Conservation (phyloP, 2,113 vertebrate genomes). For the Bothrops jararaca region DNA sequence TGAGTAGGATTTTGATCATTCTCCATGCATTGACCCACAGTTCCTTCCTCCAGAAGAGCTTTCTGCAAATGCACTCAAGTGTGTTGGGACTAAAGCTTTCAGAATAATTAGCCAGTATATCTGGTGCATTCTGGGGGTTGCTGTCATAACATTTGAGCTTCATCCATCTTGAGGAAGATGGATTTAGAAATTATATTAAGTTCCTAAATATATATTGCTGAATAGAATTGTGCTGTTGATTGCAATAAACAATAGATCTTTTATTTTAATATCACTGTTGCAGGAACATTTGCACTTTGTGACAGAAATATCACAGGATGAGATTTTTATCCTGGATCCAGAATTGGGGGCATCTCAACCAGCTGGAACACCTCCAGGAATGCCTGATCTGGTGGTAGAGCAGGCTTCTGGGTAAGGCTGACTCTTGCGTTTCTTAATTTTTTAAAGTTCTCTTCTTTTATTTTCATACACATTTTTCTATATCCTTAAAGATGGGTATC, state of each 20-base stretch:
- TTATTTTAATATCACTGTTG: neutral
- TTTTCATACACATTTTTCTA: neutral
- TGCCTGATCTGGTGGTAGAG: constrained; percentile 95
- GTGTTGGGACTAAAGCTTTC: neutral
- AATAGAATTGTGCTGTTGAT: neutral
- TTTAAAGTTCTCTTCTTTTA: neutral
- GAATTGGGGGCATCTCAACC: constrained; percentile 75
- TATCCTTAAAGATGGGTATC: neutral
- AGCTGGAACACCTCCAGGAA: constrained; percentile 74
- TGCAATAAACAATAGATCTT: neutral
- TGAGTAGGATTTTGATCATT: neutral
- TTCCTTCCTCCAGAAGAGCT: neutral
- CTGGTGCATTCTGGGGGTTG: neutral
- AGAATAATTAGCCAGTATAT: neutral
- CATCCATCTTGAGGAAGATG: neutral
- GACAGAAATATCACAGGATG: constrained; percentile 96
- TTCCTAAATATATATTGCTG: neutral
- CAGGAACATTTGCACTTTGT: constrained; percentile 99
- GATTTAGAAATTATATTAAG: neutral
- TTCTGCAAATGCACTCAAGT: neutral
- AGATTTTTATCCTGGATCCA: constrained; percentile 96
- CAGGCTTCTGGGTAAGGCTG: constrained; percentile 79
- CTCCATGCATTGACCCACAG: neutral
- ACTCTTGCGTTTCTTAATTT: neutral
- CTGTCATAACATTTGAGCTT: neutral